Conservation (phyloP, 2,113 vertebrate species). For the Pteruthius melanotis region DNA sequence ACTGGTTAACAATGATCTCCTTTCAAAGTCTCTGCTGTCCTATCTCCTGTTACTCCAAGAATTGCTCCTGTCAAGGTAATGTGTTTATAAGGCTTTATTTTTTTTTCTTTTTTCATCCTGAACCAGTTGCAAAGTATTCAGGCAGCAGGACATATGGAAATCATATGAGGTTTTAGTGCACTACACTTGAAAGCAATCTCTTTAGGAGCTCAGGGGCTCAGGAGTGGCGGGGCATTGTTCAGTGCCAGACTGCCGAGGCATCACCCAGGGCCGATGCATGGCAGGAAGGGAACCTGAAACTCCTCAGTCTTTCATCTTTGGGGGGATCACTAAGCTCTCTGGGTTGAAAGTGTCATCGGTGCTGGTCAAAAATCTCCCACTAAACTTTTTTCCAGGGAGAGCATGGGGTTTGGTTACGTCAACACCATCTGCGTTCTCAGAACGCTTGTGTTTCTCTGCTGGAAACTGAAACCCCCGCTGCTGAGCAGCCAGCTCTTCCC, state of each 20-base stretch:
- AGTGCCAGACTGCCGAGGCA: background rate
- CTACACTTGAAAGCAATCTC: constrained; percentile 14
- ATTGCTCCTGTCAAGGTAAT: constrained; percentile 43
- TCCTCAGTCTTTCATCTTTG: background rate
- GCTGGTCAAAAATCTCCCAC: background rate
- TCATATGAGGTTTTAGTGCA: constrained; percentile 18
- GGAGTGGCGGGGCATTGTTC: accelerated
- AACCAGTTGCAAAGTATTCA: constrained; percentile 23
- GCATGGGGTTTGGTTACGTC: background rate
- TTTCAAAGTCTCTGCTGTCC: background rate
- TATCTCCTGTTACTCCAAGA: background rate
- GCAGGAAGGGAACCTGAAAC: background rate
- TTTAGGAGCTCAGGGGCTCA: background rate
- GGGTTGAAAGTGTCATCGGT: background rate
- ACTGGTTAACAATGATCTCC: background rate
- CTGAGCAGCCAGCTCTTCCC: background rate
- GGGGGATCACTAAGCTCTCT: background rate
- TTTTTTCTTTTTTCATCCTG: background rate
- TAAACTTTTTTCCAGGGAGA: background rate
- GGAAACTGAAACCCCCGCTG: background rate
- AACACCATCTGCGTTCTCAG: background rate
- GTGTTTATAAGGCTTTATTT: background rate
- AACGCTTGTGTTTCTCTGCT: background rate
- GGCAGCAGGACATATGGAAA: constrained; percentile 43
- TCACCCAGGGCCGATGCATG: background rate